phyloP scores from a whole-genome alignment of 2,888 invertebrate genomes.

The Diadegma fenestrale region DNA sequence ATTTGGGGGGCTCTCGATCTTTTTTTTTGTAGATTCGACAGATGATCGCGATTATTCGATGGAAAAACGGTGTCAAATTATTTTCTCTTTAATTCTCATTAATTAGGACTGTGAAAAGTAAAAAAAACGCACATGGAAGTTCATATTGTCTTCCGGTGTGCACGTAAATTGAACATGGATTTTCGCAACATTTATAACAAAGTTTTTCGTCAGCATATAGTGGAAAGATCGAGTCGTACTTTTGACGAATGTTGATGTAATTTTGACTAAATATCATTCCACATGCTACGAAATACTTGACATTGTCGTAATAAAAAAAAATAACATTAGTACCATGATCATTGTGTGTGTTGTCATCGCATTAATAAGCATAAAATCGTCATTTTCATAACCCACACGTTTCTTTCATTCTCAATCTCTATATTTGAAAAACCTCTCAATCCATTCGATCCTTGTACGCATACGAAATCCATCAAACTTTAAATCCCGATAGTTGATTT shows the following conservation, averaged over 20 bases:
- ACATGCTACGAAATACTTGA: not conserved
- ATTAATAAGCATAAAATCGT: constrained; percentile 48
- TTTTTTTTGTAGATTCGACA: not conserved
- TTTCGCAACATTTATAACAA: not conserved
- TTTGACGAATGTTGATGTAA: not conserved
- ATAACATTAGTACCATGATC: constrained; percentile 41
- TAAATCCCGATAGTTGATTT: constrained; percentile 72
- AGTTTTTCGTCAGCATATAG: not conserved
- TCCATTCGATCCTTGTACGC: constrained; percentile 40
- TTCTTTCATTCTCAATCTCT: constrained; percentile 20
- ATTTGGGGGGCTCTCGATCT: not conserved
- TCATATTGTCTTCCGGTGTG: not conserved
- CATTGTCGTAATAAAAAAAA: constrained; percentile 9
- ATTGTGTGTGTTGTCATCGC: constrained; percentile 55
- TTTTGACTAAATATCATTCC: not conserved
- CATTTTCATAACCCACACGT: constrained; percentile 58
- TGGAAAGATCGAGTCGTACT: not conserved
- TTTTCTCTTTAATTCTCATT: not conserved
- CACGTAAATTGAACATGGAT: not conserved
- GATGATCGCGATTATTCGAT: not conserved
- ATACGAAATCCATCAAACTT: constrained; percentile 67
- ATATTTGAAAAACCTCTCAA: not conserved
- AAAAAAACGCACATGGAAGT: not conserved
- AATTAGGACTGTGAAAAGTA: not conserved
- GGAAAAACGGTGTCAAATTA: not conserved